Base-by-base conservation (phyloP, 2,888 invertebrate genomes). In the Pristionchus japonicus region DNA sequence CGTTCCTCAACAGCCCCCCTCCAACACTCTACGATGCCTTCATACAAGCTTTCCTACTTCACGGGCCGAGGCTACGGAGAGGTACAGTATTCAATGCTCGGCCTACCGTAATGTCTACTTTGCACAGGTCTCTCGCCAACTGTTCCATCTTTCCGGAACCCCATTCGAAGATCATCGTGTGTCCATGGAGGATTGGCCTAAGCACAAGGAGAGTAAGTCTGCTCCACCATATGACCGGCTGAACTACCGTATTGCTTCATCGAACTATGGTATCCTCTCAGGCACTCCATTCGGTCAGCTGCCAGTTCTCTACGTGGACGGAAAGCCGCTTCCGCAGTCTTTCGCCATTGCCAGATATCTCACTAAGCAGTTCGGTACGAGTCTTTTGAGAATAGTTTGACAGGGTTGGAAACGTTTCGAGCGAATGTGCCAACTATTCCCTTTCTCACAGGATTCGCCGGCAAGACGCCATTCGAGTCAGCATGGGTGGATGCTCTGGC, bases 401-500 rank as follows among this genome's bases (percentile, higher is more conserved):
- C n/a, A n/a, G n/a, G n/a, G n/a, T n/a, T n/a, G n/a, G n/a, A n/a
- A n/a, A n/a, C n/a, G n/a, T n/a, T n/a, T n/a, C 11, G 17, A 17
- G 4, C 27, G 2, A 27, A 13, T 27, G 9, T 13, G 3, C 4
- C 23, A 67, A 4, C 27, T 34, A 3, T 67, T 67, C 27, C 27
- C 15, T 27, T 27, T 11, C 11, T 34, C 31, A 34, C 49, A 80
- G 80, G 80, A 6, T 80, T 27, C 31, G 80, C 80, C 4, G 90
- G 91, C 13, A 89, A 89, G 64, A 88, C 84, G 27, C 84, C 74
- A 9, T 90, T 89, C 77, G 90, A 90, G 31, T 52, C 88, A 31
- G 90, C 90, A 13, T 64, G 83, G 20, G 88, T 91, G 15, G 92
- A 93, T 82, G 89, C 89, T n/a, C 47, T 91, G 31, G 92, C 92